Evolutionary conservation across 2,888 invertebrate species (phyloP).

Genomic region (Ceratothoa steindachneri): DNA sequence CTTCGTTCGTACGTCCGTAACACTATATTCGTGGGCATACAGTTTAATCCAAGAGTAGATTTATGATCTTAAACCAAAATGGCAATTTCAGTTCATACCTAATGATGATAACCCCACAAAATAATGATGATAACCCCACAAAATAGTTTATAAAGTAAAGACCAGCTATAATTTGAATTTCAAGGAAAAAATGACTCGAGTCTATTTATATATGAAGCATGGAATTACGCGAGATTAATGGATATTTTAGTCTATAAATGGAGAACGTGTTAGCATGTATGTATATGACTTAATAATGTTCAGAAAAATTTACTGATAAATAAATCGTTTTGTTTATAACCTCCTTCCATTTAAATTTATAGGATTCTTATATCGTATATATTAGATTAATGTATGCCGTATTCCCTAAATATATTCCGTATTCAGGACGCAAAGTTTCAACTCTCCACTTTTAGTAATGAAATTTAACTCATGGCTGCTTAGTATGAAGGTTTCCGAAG

Average conservation of each 20-base stretch:
- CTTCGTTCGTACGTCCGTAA: background rate
- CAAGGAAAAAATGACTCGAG: background rate
- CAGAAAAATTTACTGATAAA: background rate
- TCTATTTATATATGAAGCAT: background rate
- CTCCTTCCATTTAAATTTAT: background rate
- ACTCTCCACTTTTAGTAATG: no score
- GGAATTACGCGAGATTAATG: background rate
- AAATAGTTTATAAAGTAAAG: background rate
- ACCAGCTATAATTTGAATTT: background rate
- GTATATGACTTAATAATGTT: background rate
- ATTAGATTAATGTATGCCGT: no score
- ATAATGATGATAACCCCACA: background rate
- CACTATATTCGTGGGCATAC: background rate
- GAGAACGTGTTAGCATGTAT: background rate
- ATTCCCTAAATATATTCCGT: no score
- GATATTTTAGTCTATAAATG: background rate
- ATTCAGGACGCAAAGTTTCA: no score
- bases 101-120: background rate
- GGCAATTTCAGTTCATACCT: background rate
- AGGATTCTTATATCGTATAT: background rate
- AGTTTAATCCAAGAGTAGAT: background rate
- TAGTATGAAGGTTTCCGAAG: no score
- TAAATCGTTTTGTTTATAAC: background rate
- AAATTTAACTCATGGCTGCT: no score
- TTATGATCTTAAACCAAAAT: background rate